Percentiles rank a stretch among this genome's conserved stretches.
These are phyloP conservation scores for Diglossa cyanea DNA, from an alignment of 2,797 vertebrate genomes.

Conservation along the genomic window DNA sequence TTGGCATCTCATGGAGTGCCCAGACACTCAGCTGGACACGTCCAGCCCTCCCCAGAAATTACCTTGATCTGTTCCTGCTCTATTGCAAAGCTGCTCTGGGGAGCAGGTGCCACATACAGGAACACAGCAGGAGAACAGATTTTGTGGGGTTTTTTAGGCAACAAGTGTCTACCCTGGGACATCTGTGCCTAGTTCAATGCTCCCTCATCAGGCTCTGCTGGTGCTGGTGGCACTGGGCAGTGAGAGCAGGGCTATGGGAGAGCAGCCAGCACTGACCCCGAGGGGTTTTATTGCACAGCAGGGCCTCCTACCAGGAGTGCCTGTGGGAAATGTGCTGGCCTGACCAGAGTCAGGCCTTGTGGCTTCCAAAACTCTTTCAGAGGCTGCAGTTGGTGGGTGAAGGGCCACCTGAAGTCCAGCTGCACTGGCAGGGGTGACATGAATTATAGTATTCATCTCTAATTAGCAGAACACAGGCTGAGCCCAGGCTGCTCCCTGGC, in stretches of 20 bases:
- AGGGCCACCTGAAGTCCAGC: background rate
- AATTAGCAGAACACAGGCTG: background rate
- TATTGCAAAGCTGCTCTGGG: background rate
- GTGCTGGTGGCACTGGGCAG: background rate
- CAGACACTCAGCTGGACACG: fast-evolving
- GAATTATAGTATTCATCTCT: background rate
- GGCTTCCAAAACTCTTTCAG: background rate
- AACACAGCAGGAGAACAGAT: background rate
- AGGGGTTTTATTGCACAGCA: background rate
- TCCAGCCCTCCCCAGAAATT: background rate
- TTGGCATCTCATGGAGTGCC: background rate
- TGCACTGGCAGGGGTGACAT: background rate
- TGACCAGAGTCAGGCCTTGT: background rate
- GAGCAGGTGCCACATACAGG: background rate
- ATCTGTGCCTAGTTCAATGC: background rate
- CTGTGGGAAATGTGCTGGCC: background rate
- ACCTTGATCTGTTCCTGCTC: background rate
- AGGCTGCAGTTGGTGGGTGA: background rate
- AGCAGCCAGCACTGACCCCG: background rate
- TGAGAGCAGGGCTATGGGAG: background rate
- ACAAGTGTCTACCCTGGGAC: background rate
- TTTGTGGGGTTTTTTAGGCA: background rate
- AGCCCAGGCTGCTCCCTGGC: background rate
- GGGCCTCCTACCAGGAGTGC: background rate
- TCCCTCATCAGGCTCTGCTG: background rate